Percentiles rank a stretch among this genome's conserved stretches.
phyloP scores from a whole-genome alignment of 2,888 invertebrate genomes.

The Luperina nickerlii region DNA sequence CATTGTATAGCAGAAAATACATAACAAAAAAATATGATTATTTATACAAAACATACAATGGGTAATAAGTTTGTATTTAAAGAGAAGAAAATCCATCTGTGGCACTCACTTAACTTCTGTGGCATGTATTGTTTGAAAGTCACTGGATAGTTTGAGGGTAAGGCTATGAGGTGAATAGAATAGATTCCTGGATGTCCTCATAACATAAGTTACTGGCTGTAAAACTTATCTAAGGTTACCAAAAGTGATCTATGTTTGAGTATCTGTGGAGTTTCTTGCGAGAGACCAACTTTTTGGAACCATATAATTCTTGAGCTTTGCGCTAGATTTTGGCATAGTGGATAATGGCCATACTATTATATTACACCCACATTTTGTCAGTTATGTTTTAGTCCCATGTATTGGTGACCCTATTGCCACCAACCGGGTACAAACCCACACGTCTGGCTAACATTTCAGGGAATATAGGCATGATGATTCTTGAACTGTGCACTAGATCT shows the following conservation, averaged over 20 bases:
- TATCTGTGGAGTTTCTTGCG: neutral
- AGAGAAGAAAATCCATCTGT: neutral
- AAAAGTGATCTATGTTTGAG: neutral
- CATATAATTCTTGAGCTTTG: neutral
- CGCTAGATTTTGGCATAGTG: neutral
- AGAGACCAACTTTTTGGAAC: too few species aligned
- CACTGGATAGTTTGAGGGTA: neutral
- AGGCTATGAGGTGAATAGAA: neutral
- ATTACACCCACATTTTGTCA: neutral
- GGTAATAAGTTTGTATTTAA: neutral
- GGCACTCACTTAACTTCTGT: too few species aligned
- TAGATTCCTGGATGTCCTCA: neutral
- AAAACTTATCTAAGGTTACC: neutral
- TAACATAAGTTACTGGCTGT: neutral
- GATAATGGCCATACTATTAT: neutral
- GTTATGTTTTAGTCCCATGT: neutral
- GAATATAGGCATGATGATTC: neutral
- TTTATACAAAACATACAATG: too few species aligned
- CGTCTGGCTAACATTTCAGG: neutral
- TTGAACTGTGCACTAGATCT: too few species aligned
- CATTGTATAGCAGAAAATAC: too few species aligned
- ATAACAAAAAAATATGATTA: too few species aligned
- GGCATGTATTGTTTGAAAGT: neutral
- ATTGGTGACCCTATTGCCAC: too few species aligned
- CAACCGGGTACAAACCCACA: neutral